Evolutionary conservation across 2,888 invertebrate genomes (phyloP).

Genomic region (Metellina segmentata): DNA sequence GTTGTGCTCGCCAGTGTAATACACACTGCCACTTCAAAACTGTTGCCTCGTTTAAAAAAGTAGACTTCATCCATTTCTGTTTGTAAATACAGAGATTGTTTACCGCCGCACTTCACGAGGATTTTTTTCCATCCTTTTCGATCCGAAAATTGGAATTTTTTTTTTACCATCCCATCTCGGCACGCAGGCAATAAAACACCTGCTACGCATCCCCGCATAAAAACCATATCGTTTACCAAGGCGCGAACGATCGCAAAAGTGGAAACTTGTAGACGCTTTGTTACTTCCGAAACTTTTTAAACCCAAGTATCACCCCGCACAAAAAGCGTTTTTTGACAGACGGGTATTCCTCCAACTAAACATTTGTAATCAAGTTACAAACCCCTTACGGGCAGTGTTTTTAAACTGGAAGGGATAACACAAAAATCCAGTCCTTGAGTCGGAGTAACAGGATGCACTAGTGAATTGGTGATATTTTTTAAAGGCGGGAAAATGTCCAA

Average conservation of each 20-base stretch:
- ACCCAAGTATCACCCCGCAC: background rate
- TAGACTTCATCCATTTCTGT: background rate
- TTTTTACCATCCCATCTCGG: slow-evolving; percentile 2
- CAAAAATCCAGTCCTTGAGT: slow-evolving; percentile 44
- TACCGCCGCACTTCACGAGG: background rate
- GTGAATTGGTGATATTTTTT: slow-evolving; percentile 69
- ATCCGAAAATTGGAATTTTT: background rate
- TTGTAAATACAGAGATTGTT: background rate
- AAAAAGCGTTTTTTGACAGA: background rate
- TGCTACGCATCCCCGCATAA: background rate
- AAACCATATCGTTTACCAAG: background rate
- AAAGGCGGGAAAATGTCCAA: slow-evolving; percentile 54
- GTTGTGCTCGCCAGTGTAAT: no score
- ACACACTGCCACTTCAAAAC: background rate
- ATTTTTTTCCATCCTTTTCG: background rate
- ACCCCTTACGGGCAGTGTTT: slow-evolving; percentile 35
- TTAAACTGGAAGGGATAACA: slow-evolving; percentile 13
- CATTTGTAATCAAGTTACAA: slow-evolving; percentile 69
- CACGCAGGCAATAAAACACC: background rate
- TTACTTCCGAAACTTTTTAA: background rate
- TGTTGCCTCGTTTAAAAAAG: background rate
- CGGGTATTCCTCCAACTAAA: slow-evolving; percentile 12
- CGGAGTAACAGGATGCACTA: slow-evolving; percentile 20
- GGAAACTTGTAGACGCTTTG: slow-evolving; percentile 4
- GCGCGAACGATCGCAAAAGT: background rate